Base-by-base conservation (phyloP, 2,797 vertebrate genomes). In the Amblyraja radiata region DNA sequence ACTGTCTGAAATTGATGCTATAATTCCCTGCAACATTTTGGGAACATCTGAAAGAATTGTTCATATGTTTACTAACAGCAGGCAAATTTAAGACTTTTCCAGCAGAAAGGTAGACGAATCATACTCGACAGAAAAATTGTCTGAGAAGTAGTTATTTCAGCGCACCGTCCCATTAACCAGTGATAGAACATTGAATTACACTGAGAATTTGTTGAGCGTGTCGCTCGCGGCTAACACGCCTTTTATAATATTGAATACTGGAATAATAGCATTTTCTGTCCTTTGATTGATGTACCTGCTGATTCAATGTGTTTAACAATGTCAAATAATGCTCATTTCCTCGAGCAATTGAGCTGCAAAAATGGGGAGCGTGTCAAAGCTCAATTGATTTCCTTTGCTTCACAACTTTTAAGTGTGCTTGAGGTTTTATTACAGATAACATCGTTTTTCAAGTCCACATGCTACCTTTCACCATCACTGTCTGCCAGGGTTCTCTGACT, bases 261-360 rank as follows among this genome's bases (percentile, higher is more conserved):
- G 25, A 91, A 73, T 91, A 91, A 91, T 1, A 28, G 68, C 65
- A 91, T 54, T 39, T 91, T 91, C 18, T 74, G 88, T 91, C 88
- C 68, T 46, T 91, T 91, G 65, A 73, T 65, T 32, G 25, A 91
- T 73, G 36, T 28, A 54, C 32, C 10, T 71, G 73, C 88, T 90
- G 65, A 74, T 25, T 23, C 9, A 91, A 73, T 90, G 32, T 25
- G 32, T 90, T 90, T 84, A 36, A 73, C 71, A 39, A 71, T 71
- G 65, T 71, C 88, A 68, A 13, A 71, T 73, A 65, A 11, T 71
- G 71, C 88, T 90, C 36, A 84, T 84, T 58, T 61, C 81, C 61
- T 58, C 10, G 46, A 61, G 6, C 76, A 83, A 68, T 8, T 25
- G 21, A 73, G 21, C 36, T 73, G 39, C 32, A 39, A 74, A 18